phyloP scores from a whole-genome alignment of 37 sponge, comb jelly and placozoan genomes.

The Amphimedon queenslandica region DNA sequence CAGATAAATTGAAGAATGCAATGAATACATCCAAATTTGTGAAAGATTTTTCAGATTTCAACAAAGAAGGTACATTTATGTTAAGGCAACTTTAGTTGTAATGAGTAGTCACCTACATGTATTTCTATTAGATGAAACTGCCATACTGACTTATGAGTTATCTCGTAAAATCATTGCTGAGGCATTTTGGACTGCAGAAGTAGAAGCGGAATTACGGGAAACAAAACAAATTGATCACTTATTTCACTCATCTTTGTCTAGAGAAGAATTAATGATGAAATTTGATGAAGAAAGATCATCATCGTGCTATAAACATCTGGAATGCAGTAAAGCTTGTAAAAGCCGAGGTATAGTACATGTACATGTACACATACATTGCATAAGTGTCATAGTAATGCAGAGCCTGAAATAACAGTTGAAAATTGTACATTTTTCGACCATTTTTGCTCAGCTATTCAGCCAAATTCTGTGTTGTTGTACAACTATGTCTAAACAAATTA shows the following conservation, averaged over 20 bases:
- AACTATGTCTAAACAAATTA: too few relatives aligned
- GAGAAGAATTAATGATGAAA: constrained; percentile 8
- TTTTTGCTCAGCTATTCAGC: too few relatives aligned
- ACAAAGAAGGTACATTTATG: background rate
- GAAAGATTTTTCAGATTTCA: background rate
- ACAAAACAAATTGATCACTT: constrained; percentile 2
- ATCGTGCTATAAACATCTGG: constrained; percentile 1
- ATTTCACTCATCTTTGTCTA: background rate
- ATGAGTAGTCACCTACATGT: background rate
- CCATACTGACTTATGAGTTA: constrained; percentile 1
- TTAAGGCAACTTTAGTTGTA: background rate
- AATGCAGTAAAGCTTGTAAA: constrained; percentile 21
- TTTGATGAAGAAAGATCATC: constrained; percentile 12
- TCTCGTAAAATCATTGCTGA: constrained; percentile 19
- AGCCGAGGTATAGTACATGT: constrained; percentile 27
- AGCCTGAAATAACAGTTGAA: too few relatives aligned
- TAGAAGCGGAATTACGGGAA: constrained; percentile 10
- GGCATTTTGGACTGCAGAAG: constrained; percentile 25
- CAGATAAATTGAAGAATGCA: too few relatives aligned
- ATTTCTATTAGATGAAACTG: background rate
- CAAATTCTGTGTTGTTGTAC: too few relatives aligned
- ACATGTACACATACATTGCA: background rate
- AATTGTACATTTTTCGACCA: too few relatives aligned
- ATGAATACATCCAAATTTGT: too few relatives aligned
- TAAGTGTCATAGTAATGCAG: background rate